Evolutionary conservation across 1,140 invertebrate genomes (phyloP), one percentile per base, ranked within the genome.

Genomic region (Trichonephila clavata): DNA sequence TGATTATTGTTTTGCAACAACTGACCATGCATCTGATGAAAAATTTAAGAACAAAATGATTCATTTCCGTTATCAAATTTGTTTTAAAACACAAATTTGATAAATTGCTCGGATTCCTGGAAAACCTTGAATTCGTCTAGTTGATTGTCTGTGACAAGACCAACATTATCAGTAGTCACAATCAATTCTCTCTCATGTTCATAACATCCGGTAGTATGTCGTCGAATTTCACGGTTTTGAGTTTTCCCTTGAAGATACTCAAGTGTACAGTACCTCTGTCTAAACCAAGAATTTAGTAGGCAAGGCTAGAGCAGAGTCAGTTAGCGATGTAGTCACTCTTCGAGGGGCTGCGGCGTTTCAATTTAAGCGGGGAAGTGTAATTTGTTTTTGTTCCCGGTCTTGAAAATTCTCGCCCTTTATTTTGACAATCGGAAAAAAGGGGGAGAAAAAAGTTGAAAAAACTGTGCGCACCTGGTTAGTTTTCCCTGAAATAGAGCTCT

Each of bases 401-500:
- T 88, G 84, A 87, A 87, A 50, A 93, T 93, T 81, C 86, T 93
- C 92, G 91, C 83, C 71, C 86, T 93, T 81, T 93, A 93, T 93
- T 93, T 93, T 93, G 92, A 93, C 86, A 93, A 90, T 90, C 89
- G 68, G 43, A 90, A 90, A 90, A 90, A 90, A 59, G 57, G 63
- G 20, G 16, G 7, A 43, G 43, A 86, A 77, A 86, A 86, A 83
- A 91, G 39, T 10, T 43, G 16, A 10, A 91, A 86, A 88, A 93
- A 60, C 60, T 77, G 71, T 87, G 83, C 92, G 92, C 92, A 93
- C 92, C 92, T 93, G 92, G 92, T 88, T 60, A 93, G 92, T 93
- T 93, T 93, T 93, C 92, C 16, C 68, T 87, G 92, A 87, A 93
- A 93, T 93, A 87, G 92, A 93, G 83, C 92, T 84, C 24, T 59